Evolutionary conservation across 2,888 invertebrate species (phyloP).

Genomic region (Caenorhabditis afra): DNA sequence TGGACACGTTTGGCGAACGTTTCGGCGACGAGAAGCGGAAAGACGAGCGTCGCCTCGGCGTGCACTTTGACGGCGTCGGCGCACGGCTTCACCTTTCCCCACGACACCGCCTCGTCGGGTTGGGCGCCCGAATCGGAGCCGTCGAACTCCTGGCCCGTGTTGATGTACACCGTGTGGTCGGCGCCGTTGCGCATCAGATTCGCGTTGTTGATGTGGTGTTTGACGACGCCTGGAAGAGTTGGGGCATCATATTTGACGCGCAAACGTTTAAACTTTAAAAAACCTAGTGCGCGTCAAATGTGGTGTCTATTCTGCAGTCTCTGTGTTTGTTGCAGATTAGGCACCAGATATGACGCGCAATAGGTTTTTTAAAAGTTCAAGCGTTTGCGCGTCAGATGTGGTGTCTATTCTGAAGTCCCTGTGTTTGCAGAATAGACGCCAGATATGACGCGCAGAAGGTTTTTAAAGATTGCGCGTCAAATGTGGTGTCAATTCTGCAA

Average conservation of each 20-base stretch:
- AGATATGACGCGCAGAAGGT: too few relatives aligned
- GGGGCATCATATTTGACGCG: neutral
- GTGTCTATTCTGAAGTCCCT: too few relatives aligned
- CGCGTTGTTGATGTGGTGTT: slow-evolving; percentile 99
- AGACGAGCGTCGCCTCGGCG: slow-evolving; percentile 91
- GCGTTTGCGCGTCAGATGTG: too few relatives aligned
- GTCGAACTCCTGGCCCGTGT: slow-evolving; percentile 92
- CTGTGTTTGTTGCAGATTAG: neutral
- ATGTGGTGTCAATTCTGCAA: too few relatives aligned
- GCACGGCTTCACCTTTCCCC: slow-evolving; percentile 87
- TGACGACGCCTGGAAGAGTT: slow-evolving; percentile 84
- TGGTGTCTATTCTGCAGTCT: too few relatives aligned
- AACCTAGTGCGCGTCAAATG: too few relatives aligned
- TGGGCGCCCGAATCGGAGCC: slow-evolving; percentile 94
- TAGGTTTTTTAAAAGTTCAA: too few relatives aligned
- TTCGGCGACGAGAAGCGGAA: slow-evolving; percentile 94
- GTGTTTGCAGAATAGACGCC: too few relatives aligned
- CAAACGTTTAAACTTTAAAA: too few relatives aligned
- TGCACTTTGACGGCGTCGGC: slow-evolving; percentile 67
- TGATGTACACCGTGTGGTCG: slow-evolving; percentile 94
- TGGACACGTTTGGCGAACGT: slow-evolving; percentile 87
- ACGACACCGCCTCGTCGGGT: slow-evolving; percentile 98
- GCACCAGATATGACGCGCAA: too few relatives aligned
- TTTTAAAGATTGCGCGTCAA: too few relatives aligned
- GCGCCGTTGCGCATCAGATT: slow-evolving; percentile 99